Evolutionary conservation across 2,797 vertebrate species (phyloP).

Genomic region (Bufotes viridis): DNA sequence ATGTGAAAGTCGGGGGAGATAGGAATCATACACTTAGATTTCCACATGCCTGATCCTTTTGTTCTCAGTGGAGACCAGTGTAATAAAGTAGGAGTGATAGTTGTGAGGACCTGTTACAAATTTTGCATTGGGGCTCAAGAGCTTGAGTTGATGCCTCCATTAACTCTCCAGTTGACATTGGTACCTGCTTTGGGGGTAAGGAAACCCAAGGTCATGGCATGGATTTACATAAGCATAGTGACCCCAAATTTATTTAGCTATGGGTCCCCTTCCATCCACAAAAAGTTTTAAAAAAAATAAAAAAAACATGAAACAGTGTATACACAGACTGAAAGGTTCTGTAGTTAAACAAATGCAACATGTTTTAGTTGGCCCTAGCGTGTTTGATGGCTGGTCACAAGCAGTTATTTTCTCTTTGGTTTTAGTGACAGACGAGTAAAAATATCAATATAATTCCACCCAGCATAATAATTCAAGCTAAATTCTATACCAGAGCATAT

Average conservation of each 20-base stretch:
- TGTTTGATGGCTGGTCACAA: conserved; percentile 70
- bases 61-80: too few species aligned
- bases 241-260: background rate
- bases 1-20: too few species aligned
- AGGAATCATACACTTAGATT: too few species aligned
- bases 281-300: background rate
- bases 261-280: background rate
- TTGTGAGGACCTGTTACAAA: background rate
- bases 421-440: conserved; percentile 70
- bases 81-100: too few species aligned
- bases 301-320: background rate
- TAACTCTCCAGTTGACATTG: background rate
- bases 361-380: conserved; percentile 72
- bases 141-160: background rate
- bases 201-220: background rate
- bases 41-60: too few species aligned
- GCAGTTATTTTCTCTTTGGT: conserved; percentile 73
- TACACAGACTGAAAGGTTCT: background rate
- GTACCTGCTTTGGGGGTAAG: background rate
- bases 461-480: conserved; percentile 65
- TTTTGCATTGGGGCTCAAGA: background rate
- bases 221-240: background rate
- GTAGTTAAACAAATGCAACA: conserved; percentile 29
- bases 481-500: conserved; percentile 43
- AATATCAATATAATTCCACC: conserved; percentile 69